These are phyloP conservation scores for Lysandra coridon DNA, from an alignment of 2,888 invertebrate species.

Conservation along the genomic window DNA sequence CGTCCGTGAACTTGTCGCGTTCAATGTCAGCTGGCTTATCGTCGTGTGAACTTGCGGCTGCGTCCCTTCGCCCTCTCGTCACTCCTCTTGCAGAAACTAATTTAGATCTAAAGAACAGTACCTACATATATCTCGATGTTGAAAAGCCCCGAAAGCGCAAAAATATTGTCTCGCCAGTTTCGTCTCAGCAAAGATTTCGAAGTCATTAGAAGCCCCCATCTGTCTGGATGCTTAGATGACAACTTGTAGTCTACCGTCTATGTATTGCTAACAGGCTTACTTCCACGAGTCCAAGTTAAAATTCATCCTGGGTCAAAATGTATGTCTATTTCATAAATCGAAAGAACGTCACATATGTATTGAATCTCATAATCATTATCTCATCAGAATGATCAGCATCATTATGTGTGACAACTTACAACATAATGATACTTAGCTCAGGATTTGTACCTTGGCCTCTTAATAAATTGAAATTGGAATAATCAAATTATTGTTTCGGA, in stretches of 20 bases:
- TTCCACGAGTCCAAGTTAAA: neutral
- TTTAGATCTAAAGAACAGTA: neutral
- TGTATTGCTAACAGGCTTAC: neutral
- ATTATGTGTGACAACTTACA: too few relatives aligned
- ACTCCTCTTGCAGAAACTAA: neutral
- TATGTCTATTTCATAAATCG: too few relatives aligned
- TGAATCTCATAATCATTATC: too few relatives aligned
- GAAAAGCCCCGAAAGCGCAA: neutral
- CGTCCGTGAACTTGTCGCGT: conserved; percentile 28
- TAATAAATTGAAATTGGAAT: neutral
- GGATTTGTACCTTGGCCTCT: neutral
- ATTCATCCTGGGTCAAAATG: too few relatives aligned
- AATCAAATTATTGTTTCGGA: neutral
- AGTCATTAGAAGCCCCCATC: neutral
- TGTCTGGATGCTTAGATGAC: neutral
- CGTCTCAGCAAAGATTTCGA: neutral
- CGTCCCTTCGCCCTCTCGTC: neutral
- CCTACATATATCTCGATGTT: neutral
- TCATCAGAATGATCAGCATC: too few relatives aligned
- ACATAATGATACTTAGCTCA: too few relatives aligned
- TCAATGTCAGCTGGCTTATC: conserved; percentile 26
- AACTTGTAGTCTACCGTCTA: too few relatives aligned
- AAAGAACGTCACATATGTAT: too few relatives aligned
- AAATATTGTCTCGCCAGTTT: neutral
- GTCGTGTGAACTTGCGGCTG: neutral